Evolutionary conservation across 1,140 invertebrate genomes (phyloP).

Genomic region (Drosophila serrata): DNA sequence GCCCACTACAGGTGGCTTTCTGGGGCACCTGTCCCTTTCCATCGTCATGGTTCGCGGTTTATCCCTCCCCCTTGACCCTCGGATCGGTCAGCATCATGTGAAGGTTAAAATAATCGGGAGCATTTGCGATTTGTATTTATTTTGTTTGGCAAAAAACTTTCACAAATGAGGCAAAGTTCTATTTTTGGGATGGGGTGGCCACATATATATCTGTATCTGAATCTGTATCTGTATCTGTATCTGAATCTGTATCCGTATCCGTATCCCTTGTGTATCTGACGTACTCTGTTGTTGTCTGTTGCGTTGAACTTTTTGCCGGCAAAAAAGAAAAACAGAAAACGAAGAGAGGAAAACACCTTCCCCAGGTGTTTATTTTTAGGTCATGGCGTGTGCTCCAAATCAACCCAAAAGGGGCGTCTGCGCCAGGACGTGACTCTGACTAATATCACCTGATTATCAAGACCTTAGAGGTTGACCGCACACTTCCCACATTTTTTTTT

Average conservation of each 20-base stretch:
- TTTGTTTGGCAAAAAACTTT: constrained; percentile 71
- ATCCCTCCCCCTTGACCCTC: neutral
- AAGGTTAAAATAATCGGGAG: constrained; percentile 72
- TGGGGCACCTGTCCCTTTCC: constrained; percentile 17
- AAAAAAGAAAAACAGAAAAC: too few species aligned
- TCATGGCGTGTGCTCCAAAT: constrained; percentile 69
- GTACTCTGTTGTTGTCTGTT: constrained; percentile 69
- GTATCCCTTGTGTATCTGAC: constrained; percentile 48
- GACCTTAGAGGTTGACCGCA: neutral
- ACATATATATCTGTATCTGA: constrained; percentile 13
- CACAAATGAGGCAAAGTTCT: constrained; percentile 81
- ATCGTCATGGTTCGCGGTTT: neutral
- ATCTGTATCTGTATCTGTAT: constrained; percentile 30
- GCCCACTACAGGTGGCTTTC: constrained; percentile 74
- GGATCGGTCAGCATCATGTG: constrained; percentile 49
- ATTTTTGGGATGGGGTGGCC: constrained; percentile 57
- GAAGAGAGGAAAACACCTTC: constrained; percentile 34
- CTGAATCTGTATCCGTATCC: constrained; percentile 31
- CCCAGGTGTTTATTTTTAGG: constrained; percentile 71
- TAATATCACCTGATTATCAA: constrained; percentile 21
- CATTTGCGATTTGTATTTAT: constrained; percentile 54
- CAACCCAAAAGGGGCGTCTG: constrained; percentile 38
- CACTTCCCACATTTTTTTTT: too few species aligned
- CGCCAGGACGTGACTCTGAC: constrained; percentile 38
- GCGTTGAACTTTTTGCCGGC: constrained; percentile 64